Evolutionary conservation across 2,797 vertebrate species (phyloP), one percentile per base, ranked within the genome.

Genomic region (Nothura maculosa): DNA sequence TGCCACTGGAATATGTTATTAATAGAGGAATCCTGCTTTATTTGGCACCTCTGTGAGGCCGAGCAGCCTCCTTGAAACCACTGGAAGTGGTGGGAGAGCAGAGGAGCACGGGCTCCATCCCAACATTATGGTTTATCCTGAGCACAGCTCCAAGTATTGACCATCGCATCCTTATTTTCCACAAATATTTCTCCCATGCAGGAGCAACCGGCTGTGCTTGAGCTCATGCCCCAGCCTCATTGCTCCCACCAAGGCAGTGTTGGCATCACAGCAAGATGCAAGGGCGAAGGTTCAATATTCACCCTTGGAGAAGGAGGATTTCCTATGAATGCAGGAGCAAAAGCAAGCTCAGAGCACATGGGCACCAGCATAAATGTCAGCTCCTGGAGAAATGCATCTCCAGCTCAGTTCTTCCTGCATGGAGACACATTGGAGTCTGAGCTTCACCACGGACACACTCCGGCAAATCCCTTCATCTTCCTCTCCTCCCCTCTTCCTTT

Each of bases 11-110:
- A 73, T 32, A 34, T 80, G 91, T 85, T 92, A 74, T 94, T 91
- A 76, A 90, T 89, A 84, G 76, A 1, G 87, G 84, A 86, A 96
- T 79, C 91, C 85, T 76, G 70, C 19, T n/a, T 12, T 82, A 64
- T 58, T 68, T 57, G 28, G 61, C 85, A 48, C 84, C 64, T 88
- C 67, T 84, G 25, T 12, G 61, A 27, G n/a, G 52, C 87, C 36
- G 60, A 86, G 48, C 60, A 75, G 73, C 32, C 30, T 6, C 54
- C 79, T 54, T 78, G 69, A 32, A 54, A 61, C 43, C 61, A 58
- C 55, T 55, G 4, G 9, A 6, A 11, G 28, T 6, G 12, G 9
- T 34, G 16, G 22, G 19, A 24, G 50, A 20, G 28, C 4, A 1
- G 74, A 54, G 68, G 55, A 47, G 25, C 12, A 13, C 7, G 30